Conservation (phyloP, 2,888 invertebrate genomes). For the Athalia circularis region DNA sequence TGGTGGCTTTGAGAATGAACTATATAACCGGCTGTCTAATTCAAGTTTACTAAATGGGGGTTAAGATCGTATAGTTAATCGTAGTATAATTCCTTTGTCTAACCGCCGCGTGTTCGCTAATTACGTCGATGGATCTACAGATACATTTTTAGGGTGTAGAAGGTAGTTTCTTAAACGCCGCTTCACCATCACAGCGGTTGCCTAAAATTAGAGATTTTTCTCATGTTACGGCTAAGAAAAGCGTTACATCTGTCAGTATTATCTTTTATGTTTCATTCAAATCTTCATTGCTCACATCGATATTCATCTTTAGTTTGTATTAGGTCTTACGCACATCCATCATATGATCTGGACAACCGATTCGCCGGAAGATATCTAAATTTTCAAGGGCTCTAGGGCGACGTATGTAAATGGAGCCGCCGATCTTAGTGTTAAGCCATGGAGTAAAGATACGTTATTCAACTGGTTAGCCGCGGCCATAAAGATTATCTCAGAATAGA, state of each 20-base stretch:
- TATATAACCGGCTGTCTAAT: conserved; percentile 38
- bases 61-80: conserved; percentile 44
- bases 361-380: too few species aligned
- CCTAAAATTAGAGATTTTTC: conserved; percentile 22
- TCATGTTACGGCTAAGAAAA: neutral
- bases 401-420: neutral
- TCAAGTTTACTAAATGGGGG: conserved; percentile 40
- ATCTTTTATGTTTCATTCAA: too few species aligned
- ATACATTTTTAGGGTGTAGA: conserved; percentile 56
- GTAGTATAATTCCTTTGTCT: conserved; percentile 45
- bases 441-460: conserved; percentile 20
- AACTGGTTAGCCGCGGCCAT: neutral
- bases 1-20: conserved; percentile 27
- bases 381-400: too few species aligned
- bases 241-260: too few species aligned
- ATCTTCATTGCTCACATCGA: too few species aligned
- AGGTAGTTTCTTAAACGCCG: conserved; percentile 57
- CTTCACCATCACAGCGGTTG: neutral
- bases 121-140: conserved; percentile 34
- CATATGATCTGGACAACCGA: too few species aligned
- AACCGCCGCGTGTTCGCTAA: conserved; percentile 40
- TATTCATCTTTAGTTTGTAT: too few species aligned
- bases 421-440: conserved; percentile 19
- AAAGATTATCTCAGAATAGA: conserved; percentile 45
- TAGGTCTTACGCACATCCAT: too few species aligned